phyloP scores from a whole-genome alignment of 64 coral and sea anemone species.

The Platygyra sinensis region DNA sequence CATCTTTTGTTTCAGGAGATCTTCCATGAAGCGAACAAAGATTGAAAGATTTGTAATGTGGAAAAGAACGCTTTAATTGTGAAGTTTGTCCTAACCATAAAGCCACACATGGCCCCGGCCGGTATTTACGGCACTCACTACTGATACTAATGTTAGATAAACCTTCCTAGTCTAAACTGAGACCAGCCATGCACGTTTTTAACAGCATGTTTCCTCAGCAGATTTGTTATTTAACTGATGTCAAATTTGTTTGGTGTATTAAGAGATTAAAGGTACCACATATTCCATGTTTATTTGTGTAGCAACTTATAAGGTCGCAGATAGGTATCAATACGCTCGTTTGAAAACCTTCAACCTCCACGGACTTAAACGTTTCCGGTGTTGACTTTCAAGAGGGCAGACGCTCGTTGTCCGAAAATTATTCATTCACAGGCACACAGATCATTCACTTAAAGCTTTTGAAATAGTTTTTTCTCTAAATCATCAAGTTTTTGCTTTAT shows the following conservation, averaged over 20 bases:
- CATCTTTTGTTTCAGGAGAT: too few species aligned
- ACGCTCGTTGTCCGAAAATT: not conserved
- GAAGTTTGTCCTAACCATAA: not conserved
- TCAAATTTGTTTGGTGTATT: not conserved
- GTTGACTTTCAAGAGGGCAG: conserved; percentile 31
- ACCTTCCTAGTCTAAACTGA: not conserved
- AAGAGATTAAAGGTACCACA: conserved; percentile 6
- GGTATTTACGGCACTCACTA: too few species aligned
- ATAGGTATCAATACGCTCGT: not conserved
- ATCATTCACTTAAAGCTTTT: too few species aligned
- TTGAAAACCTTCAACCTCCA: not conserved
- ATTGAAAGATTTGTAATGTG: too few species aligned
- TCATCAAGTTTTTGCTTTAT: not conserved
- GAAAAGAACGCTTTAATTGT: too few species aligned
- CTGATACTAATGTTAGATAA: not conserved
- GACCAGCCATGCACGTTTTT: not conserved
- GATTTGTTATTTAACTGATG: not conserved
- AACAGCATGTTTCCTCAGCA: not conserved
- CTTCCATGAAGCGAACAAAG: too few species aligned
- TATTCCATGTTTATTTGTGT: conserved; percentile 17
- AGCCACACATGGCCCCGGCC: not conserved
- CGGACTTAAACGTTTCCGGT: not conserved
- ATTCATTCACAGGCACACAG: not conserved
- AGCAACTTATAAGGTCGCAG: not conserved
- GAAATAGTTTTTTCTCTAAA: too few species aligned